Evolutionary conservation across 2,113 vertebrate genomes (phyloP).

Genomic region (Bubo blakistoni): DNA sequence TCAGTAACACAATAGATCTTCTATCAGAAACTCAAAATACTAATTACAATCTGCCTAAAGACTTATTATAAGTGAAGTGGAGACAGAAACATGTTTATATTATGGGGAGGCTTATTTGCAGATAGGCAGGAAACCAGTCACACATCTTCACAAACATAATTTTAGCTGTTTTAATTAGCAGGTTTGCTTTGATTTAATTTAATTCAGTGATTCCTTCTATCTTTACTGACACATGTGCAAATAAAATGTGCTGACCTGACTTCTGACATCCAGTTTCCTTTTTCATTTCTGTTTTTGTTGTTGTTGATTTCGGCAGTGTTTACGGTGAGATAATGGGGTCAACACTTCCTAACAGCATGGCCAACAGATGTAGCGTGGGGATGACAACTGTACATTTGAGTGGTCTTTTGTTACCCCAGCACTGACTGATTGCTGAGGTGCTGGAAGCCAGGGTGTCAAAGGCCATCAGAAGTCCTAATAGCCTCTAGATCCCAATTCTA

Average conservation of each 20-base stretch:
- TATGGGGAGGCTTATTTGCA: slow-evolving; percentile 36
- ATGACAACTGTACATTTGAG: slow-evolving; percentile 22
- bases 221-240: slow-evolving; percentile 51
- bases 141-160: slow-evolving; percentile 49
- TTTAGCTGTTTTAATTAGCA: slow-evolving; percentile 61
- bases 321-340: slow-evolving; percentile 6
- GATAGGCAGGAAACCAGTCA: slow-evolving; percentile 34
- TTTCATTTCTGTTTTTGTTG: slow-evolving; percentile 3
- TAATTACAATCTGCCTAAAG: slow-evolving; percentile 57
- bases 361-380: slow-evolving; percentile 34
- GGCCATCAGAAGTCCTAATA: slow-evolving; percentile 4
- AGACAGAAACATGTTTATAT: slow-evolving; percentile 58
- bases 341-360: slow-evolving; percentile 7
- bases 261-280: slow-evolving; percentile 30
- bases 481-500: background rate
- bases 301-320: slow-evolving; percentile 39
- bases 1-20: background rate
- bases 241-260: slow-evolving; percentile 43
- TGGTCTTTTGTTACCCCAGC: background rate
- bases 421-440: slow-evolving; percentile 13
- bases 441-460: slow-evolving; percentile 40
- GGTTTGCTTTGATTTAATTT: slow-evolving; percentile 61
- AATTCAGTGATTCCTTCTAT: slow-evolving; percentile 40
- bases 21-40: slow-evolving; percentile 43
- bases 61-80: slow-evolving; percentile 47